Conservation (phyloP, 1,140 invertebrate genomes). For the Eubasilissa regina region DNA sequence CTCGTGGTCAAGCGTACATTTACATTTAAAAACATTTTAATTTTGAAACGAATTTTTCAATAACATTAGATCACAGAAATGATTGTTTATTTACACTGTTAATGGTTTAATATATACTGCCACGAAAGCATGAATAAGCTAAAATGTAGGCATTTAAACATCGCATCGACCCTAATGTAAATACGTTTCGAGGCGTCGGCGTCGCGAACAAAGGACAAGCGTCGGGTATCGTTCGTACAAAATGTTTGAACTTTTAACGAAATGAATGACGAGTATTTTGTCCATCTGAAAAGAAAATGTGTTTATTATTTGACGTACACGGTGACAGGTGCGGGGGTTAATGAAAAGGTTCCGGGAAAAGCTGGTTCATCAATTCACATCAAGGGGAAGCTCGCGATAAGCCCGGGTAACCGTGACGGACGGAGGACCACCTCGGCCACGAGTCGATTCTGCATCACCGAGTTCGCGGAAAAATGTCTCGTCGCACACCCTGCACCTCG, state of each 20-base stretch:
- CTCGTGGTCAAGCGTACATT: too few relatives aligned
- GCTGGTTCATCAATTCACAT: conserved; percentile 40
- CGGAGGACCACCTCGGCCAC: neutral
- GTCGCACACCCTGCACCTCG: too few relatives aligned
- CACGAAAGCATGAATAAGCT: neutral
- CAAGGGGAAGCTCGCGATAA: conserved; percentile 34
- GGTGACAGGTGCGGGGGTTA: conserved; percentile 16
- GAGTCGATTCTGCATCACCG: too few relatives aligned
- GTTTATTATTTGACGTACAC: conserved; percentile 1
- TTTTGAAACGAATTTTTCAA: too few relatives aligned
- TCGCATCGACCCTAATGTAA: too few relatives aligned
- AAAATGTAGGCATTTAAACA: neutral
- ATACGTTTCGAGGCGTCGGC: neutral
- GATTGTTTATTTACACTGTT: too few relatives aligned
- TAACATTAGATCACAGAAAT: too few relatives aligned
- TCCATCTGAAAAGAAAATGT: conserved; percentile 13
- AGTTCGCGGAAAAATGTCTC: too few relatives aligned
- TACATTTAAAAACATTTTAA: too few relatives aligned
- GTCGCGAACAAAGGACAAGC: neutral
- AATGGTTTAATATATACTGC: neutral
- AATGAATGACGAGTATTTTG: conserved; percentile 24
- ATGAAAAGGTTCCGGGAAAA: conserved; percentile 30
- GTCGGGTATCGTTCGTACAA: neutral
- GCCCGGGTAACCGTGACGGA: neutral
- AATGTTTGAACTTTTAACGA: conserved; percentile 12